Conservation (phyloP, 1,140 invertebrate genomes). For the Pseudachorutes palmiensis region DNA sequence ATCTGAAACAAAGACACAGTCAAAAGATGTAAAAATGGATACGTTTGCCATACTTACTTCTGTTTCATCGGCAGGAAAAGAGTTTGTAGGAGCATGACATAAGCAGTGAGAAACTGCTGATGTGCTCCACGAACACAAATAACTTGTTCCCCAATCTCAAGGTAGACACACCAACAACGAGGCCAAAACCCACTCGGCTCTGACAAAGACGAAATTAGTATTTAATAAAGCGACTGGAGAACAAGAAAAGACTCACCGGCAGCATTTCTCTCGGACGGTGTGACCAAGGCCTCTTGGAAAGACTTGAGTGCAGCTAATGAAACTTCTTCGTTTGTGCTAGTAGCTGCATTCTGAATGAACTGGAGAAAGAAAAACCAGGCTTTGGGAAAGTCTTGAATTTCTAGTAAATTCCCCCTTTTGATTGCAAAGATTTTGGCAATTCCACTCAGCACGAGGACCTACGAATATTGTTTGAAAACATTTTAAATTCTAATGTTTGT, state of each 20-base stretch:
- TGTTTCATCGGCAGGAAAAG: constrained; percentile 82
- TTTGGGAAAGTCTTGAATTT: constrained; percentile 79
- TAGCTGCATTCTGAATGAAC: constrained; percentile 84
- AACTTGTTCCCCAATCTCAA: constrained; percentile 64
- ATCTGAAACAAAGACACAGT: constrained; percentile 8
- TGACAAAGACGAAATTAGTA: neutral
- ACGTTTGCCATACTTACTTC: constrained; percentile 38
- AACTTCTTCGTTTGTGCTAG: constrained; percentile 89
- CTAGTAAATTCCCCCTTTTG: constrained; percentile 72
- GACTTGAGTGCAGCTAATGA: constrained; percentile 89
- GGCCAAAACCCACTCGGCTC: constrained; percentile 55
- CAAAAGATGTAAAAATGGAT: constrained; percentile 7
- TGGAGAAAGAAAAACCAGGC: constrained; percentile 87
- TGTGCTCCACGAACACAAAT: constrained; percentile 46
- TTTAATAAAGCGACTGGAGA: neutral
- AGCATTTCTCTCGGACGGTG: neutral
- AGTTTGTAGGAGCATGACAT: constrained; percentile 87
- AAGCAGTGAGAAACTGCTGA: constrained; percentile 84
- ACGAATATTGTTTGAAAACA: constrained; percentile 19
- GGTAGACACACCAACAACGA: constrained; percentile 74
- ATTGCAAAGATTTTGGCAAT: constrained; percentile 78
- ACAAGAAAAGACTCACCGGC: neutral
- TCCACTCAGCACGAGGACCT: constrained; percentile 64
- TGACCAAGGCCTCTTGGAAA: constrained; percentile 79
- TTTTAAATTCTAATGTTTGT: neutral